Base-by-base conservation (phyloP, 1,140 invertebrate genomes). In the Drosophila ananassae region DNA sequence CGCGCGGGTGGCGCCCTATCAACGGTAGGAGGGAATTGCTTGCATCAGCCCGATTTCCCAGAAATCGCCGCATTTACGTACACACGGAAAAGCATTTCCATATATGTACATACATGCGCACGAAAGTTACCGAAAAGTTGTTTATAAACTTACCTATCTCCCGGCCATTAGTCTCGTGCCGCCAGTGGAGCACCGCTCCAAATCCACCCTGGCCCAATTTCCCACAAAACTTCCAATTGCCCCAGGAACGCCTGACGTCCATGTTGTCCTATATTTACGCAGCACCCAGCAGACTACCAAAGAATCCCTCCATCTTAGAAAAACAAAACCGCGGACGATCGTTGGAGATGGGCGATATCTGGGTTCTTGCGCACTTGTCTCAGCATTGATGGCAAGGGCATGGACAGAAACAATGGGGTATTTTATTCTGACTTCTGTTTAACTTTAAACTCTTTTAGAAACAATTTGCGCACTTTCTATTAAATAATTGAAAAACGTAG, bases 141-240 rank as follows among this genome's bases (percentile, higher is more conserved):
- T 47, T 67, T 54, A 44, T 30, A 37, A 37, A 22, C 69, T 61
- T 77, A 90, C 89, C 89, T 6, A 90, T 73, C 68, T 90, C 77
- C 41, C 60, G 68, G 28, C 73, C 61, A 3, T 72, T 73, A 9
- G 0, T n/a, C 0, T 6, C 32, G 53, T 90, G 63, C n/a, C 17
- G 67, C 82, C 89, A 90, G 12, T 74, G 66, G 6, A 50, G n/a
- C 9, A 90, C 89, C 41, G 77, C 63, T 3, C 89, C 89, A 12
- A 90, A 90, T 8, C 83, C 89, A 3, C 89, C 89, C 44, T 77
- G 52, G 7, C 89, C 89, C 1, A 90, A 34, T 21, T 58, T 28
- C 7, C 60, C 52, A 3, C 52, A 39, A 3, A 54, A 9, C 17
- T 59, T 21, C 87, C 87, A 90, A 12, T 76, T 39, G 0, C 67